These are phyloP conservation scores for Cotesia vestalis DNA, from an alignment of 1,140 invertebrate genomes.

Conservation along the genomic window DNA sequence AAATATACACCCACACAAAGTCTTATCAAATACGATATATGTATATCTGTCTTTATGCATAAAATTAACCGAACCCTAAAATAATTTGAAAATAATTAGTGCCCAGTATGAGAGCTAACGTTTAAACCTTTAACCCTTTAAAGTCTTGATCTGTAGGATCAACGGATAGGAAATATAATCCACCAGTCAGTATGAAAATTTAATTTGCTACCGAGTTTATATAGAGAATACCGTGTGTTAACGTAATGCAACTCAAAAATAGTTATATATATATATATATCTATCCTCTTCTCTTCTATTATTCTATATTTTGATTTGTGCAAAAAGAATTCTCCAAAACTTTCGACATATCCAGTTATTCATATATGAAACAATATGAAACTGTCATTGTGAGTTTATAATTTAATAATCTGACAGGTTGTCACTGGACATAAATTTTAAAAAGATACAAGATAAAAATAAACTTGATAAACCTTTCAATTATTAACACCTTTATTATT, in stretches of 20 bases:
- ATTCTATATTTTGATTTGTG: too few relatives aligned
- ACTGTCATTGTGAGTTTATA: constrained; percentile 9
- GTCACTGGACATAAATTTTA: background rate
- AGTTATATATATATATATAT: too few relatives aligned
- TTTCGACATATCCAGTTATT: background rate
- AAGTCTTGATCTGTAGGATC: constrained; percentile 59
- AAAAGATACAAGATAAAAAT: background rate
- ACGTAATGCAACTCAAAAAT: too few relatives aligned
- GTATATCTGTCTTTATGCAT: background rate
- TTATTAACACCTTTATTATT: background rate
- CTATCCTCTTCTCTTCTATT: too few relatives aligned
- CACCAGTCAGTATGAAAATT: constrained; percentile 40
- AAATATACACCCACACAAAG: too few relatives aligned
- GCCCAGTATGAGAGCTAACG: constrained; percentile 38
- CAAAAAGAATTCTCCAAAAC: background rate
- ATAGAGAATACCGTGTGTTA: too few relatives aligned
- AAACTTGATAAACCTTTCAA: background rate
- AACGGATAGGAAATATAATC: constrained; percentile 59
- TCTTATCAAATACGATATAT: background rate
- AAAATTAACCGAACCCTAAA: background rate
- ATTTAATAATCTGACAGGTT: constrained; percentile 12
- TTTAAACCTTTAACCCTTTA: constrained; percentile 47
- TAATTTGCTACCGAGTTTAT: too few relatives aligned
- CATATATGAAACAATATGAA: background rate
- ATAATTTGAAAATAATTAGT: constrained; percentile 59